Evolutionary conservation across 2,888 invertebrate genomes (phyloP), one percentile per base, ranked within the genome.

Genomic region (Acrobasis suavella): DNA sequence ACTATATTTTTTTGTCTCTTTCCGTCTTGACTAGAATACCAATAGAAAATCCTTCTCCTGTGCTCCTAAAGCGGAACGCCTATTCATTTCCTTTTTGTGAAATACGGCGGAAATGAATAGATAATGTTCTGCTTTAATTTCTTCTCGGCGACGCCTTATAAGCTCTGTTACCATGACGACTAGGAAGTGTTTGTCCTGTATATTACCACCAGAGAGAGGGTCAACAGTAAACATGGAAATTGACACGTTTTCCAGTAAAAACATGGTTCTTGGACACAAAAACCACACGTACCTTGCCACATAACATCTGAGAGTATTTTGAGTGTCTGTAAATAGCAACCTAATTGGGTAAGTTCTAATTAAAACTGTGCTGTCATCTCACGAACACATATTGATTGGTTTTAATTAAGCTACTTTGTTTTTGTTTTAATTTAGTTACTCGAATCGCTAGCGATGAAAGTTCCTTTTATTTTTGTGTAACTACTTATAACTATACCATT

Each of bases 251-350:
- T 56, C 42, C 14, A 12, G 42, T 17, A 42, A 17, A 42, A 56
- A 56, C 42, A 42, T 56, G 56, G 12, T 17, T 22, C 5, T 12
- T 17, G 56, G 22, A 14, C 7, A 46, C n/a, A 42, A 56, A 14
- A 56, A 56, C 12, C 17, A 22, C 8, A 6, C 17, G 10, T 14
- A 56, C 56, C 56, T 42, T 42, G 56, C 17, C 22, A 56, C 56
- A 56, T 56, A 56, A 42, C 56, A 56, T 56, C 12, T 14, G 42
- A 1, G 12, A n/a, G 14, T 14, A 17, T 12, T 17, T 42, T 15
- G 22, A 12, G 22, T 22, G 14, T 46, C 42, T 42, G 5, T 10
- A 14, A 22, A 56, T 9, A 39, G 37, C 55, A 12, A 39, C 16
- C 1, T 39, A 9, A 38, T 39, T 39, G 16, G 16, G 56, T 56